Conservation (phyloP, 1,140 invertebrate species). For the Ceratosolen fusciceps region DNA sequence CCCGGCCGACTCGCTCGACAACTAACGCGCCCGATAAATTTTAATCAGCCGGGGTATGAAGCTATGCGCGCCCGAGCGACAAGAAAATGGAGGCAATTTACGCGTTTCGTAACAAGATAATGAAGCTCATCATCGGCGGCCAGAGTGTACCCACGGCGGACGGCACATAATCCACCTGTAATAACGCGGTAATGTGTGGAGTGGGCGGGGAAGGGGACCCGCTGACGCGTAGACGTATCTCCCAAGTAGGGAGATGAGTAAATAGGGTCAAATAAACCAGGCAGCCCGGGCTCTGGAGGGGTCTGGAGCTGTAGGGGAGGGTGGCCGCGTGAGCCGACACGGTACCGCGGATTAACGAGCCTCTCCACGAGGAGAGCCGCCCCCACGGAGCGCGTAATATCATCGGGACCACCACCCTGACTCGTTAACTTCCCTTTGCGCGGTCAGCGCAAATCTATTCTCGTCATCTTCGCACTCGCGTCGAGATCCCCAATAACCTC, state of each 20-base stretch:
- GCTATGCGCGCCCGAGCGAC: background rate
- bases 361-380: background rate
- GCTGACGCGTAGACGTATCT: background rate
- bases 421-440: conserved; percentile 40
- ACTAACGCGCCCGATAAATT: conserved; percentile 20
- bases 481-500: background rate
- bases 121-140: background rate
- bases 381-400: conserved; percentile 20
- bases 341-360: conserved; percentile 33
- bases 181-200: conserved; percentile 38
- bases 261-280: no score
- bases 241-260: background rate
- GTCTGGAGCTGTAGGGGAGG: conserved; percentile 47
- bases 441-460: conserved; percentile 18
- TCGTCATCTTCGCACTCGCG: conserved; percentile 29
- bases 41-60: conserved; percentile 10
- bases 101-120: conserved; percentile 6
- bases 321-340: background rate
- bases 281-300: no score
- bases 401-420: conserved; percentile 19
- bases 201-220: conserved; percentile 57
- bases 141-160: no score
- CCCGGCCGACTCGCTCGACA: background rate
- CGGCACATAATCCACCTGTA: background rate
- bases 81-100: conserved; percentile 23